Base-by-base conservation (phyloP, 2,113 vertebrate genomes). In the Coturnix japonica region DNA sequence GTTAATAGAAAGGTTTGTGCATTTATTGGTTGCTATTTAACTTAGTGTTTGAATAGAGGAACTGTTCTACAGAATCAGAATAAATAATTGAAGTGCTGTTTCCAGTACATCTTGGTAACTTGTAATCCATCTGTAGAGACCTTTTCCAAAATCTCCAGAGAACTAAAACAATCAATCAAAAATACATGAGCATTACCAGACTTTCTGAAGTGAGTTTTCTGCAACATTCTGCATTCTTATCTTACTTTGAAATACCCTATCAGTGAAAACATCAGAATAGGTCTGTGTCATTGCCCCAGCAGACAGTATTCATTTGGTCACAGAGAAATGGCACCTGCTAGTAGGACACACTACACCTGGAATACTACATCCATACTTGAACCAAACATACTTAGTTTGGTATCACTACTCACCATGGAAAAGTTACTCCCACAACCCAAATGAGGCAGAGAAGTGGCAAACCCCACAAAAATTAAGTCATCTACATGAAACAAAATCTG, bases 1-100 rank as follows among this genome's bases (percentile, higher is more conserved):
- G 88, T 95, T 92, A 98, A 98, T 96, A 98, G 91, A 98, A 95
- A 96, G 92, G 95, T 95, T 95, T 96, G 95, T 89, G 97, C 91
- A 93, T 96, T 95, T 89, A 94, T 73, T 96, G 95, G 60, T 56
- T 94, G 86, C 92, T 75, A 78, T 77, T 77, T 89, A 91, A 95
- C 73, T 91, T 49, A 93, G 74, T 13, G 53, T 57, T 87, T 59
- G 92, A 80, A 81, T 64, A 96, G 80, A 88, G 95, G 96, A 89
- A 95, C 94, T 94, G 91, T 82, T 83, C 96, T 56, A 97, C 5
- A 95, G 96, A 97, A 94, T 95, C 94, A 79, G 92, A 31, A 65
- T 91, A 94, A 90, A 89, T 26, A 80, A 95, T 0, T 57, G 75
- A 91, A 91, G 95, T n/a, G 83, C 61, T 77, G 93, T 95, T 90